A percentile compares a stretch with the other conserved stretches of the same genome.
Evolutionary conservation across 2,113 vertebrate genomes (phyloP).

Genomic region (Hyla sarda): DNA sequence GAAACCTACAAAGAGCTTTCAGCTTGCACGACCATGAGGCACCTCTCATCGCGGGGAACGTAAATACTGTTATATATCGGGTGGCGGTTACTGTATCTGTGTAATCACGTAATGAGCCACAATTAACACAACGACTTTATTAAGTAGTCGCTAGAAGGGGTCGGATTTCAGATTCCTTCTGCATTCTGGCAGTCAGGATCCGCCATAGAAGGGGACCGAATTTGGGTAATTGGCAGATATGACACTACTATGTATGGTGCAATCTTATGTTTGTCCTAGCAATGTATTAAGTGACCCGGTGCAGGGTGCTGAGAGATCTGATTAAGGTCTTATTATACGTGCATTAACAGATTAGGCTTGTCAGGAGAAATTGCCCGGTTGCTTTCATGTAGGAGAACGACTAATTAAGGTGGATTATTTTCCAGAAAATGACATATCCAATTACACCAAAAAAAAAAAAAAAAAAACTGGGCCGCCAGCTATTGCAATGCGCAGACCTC

Average conservation of each 20-base stretch:
- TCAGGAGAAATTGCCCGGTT: constrained; percentile 21
- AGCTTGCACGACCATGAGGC: constrained; percentile 39
- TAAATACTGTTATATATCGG: constrained; percentile 15
- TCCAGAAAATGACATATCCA: constrained; percentile 26
- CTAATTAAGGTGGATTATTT: constrained; percentile 45
- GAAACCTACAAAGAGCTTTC: constrained; percentile 29
- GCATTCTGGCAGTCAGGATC: background rate
- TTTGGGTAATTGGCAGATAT: constrained; percentile 29
- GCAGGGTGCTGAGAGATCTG: constrained; percentile 28
- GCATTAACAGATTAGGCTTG: constrained; percentile 41
- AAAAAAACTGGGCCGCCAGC: background rate
- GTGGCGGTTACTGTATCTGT: constrained; percentile 25
- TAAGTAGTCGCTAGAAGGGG: constrained; percentile 14
- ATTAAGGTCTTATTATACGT: constrained; percentile 32
- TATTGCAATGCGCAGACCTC: background rate
- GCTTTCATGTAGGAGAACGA: constrained; percentile 13
- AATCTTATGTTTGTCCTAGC: constrained; percentile 32
- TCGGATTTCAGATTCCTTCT: constrained; percentile 35
- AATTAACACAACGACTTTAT: constrained; percentile 35
- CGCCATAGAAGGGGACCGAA: background rate
- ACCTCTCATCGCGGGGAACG: constrained; percentile 4
- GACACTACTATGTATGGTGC: constrained; percentile 7
- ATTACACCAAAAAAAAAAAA: no score
- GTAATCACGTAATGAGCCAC: constrained; percentile 25
- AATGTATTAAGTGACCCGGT: constrained; percentile 25